Conservation (phyloP, 2,797 vertebrate genomes). For the Tolypeutes matacus region DNA sequence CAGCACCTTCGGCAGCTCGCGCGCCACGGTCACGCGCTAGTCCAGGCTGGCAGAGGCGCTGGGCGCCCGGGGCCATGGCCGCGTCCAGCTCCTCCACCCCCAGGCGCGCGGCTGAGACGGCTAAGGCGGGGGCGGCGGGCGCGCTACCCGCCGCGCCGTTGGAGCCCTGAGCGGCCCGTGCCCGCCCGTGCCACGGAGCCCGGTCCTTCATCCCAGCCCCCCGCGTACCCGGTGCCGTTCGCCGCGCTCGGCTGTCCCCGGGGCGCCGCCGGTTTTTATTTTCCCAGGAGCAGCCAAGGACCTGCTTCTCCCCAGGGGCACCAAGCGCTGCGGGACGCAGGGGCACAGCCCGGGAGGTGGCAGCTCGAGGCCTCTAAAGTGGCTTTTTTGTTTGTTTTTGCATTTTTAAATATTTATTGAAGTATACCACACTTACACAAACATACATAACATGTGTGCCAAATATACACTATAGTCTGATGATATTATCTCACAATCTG, state of each 20-base stretch:
- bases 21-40: constrained; percentile 93
- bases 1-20: constrained; percentile 93
- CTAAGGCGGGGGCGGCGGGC: not conserved
- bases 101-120: constrained; percentile 71
- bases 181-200: constrained; percentile 69
- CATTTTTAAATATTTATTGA: too few species aligned
- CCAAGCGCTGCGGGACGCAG: constrained; percentile 62
- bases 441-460: too few species aligned
- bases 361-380: not conserved
- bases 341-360: constrained; percentile 34
- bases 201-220: not conserved
- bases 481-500: too few species aligned
- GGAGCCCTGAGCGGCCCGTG: constrained; percentile 63
- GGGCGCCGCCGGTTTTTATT: constrained; percentile 83
- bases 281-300: constrained; percentile 83
- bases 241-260: not conserved
- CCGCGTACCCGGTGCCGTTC: constrained; percentile 54
- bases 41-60: constrained; percentile 88
- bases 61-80: constrained; percentile 78
- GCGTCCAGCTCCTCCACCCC: constrained; percentile 77
- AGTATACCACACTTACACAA: too few species aligned
- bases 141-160: constrained; percentile 69
- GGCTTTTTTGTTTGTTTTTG: too few species aligned
- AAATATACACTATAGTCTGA: too few species aligned
- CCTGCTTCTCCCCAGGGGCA: constrained; percentile 84